Evolutionary conservation across 2,113 vertebrate genomes (phyloP).

Genomic region (Sarotherodon lohbergeri): DNA sequence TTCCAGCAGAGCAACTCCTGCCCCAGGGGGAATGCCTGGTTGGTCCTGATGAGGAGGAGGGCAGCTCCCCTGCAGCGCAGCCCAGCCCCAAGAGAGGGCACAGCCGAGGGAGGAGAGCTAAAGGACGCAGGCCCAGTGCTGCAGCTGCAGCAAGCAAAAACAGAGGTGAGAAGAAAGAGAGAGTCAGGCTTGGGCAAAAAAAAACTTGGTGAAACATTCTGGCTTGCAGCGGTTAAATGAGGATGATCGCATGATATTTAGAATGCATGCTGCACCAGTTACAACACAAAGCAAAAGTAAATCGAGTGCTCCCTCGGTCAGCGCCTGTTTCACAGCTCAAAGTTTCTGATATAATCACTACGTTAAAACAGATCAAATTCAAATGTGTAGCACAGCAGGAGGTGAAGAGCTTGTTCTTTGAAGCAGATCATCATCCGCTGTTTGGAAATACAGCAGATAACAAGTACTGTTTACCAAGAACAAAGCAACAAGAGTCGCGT

Average conservation of each 20-base stretch:
- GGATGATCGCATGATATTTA: rapidly evolving
- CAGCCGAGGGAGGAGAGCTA: constrained; percentile 78
- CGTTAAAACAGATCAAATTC: not conserved
- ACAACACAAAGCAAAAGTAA: not conserved
- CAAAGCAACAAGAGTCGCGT: not conserved
- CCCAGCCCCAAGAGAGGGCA: constrained; percentile 73
- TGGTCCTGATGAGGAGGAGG: not conserved
- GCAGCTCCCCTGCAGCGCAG: not conserved
- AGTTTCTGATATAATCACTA: not conserved
- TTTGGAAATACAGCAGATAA: not conserved
- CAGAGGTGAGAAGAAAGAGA: constrained; percentile 69
- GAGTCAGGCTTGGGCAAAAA: not conserved
- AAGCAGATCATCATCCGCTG: not conserved
- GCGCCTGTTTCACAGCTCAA: not conserved
- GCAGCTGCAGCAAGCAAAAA: constrained; percentile 28
- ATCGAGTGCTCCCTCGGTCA: not conserved
- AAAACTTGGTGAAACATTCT: not conserved
- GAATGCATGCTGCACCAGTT: not conserved
- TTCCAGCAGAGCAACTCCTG: constrained; percentile 38
- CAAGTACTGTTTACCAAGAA: not conserved
- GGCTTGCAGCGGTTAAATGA: not conserved
- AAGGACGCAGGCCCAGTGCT: constrained; percentile 67
- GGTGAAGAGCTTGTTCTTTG: not conserved
- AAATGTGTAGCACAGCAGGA: not conserved
- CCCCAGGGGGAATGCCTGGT: constrained; percentile 56